phyloP scores from a whole-genome alignment of 2,113 vertebrate species.

The Oncorhynchus tshawytscha region DNA sequence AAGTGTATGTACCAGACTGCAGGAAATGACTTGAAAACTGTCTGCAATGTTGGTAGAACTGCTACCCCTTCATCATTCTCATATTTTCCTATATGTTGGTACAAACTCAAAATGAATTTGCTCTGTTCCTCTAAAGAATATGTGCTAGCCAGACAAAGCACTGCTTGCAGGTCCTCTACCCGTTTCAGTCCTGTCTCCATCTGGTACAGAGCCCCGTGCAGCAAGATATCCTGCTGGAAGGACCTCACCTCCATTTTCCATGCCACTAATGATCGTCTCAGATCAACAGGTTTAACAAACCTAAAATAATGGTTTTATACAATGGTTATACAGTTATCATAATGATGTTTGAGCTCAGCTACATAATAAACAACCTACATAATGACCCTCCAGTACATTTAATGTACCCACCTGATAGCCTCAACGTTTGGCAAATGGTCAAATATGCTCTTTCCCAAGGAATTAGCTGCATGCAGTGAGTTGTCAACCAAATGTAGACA shows the following conservation, averaged over 20 bases:
- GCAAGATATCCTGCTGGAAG: conserved; percentile 16
- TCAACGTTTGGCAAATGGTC: conserved; percentile 24
- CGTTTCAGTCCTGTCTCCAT: conserved; percentile 17
- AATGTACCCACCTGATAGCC: conserved; percentile 21
- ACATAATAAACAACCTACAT: background rate
- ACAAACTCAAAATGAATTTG: conserved; percentile 16
- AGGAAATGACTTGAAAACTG: conserved; percentile 27
- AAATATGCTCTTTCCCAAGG: conserved; percentile 12
- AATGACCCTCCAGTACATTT: background rate
- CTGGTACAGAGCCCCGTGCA: conserved; percentile 28
- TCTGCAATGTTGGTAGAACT: conserved; percentile 13
- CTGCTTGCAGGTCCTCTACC: conserved; percentile 12
- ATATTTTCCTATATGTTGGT: conserved; percentile 8
- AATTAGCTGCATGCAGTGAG: too few relatives aligned
- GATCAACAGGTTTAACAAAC: background rate
- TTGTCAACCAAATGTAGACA: conserved; percentile 18
- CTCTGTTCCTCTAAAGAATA: conserved; percentile 13
- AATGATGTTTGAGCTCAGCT: background rate
- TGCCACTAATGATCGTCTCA: background rate
- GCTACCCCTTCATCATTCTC: background rate
- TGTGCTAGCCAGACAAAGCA: background rate
- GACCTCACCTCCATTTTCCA: background rate
- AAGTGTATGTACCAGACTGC: conserved; percentile 22
- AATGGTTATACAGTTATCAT: background rate
- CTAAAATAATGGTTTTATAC: background rate